Conservation (phyloP, 1,140 invertebrate species). For the Ridgeia piscesae region DNA sequence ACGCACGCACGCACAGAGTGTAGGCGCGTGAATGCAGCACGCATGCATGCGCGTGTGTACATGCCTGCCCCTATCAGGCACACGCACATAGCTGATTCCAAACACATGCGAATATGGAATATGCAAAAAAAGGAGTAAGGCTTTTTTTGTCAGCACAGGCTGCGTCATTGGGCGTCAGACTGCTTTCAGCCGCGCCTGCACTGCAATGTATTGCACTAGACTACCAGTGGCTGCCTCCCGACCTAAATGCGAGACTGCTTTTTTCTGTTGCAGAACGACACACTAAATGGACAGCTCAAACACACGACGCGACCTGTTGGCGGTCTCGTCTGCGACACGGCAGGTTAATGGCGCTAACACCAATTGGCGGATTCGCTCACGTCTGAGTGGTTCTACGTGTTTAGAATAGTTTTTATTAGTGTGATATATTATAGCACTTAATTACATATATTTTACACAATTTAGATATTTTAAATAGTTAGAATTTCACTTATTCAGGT, state of each 20-base stretch:
- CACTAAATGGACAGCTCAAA: not conserved
- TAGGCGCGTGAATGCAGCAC: not conserved
- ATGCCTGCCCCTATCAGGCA: not conserved
- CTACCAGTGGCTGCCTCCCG: not conserved
- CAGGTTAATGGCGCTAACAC: not conserved
- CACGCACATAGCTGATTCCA: not conserved
- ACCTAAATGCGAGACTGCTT: not conserved
- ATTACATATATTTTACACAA: too few species aligned
- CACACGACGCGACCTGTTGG: not conserved
- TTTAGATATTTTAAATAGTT: too few species aligned
- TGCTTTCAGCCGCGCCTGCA: too few species aligned
- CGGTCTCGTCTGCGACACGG: not conserved
- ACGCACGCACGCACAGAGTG: not conserved
- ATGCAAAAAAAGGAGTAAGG: too few species aligned
- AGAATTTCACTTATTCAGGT: too few species aligned
- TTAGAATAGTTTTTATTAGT: not conserved
- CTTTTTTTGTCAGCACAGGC: too few species aligned
- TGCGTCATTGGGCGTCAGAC: too few species aligned
- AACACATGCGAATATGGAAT: not conserved
- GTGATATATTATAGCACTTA: not conserved
- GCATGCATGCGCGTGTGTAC: not conserved
- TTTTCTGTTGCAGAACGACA: not conserved
- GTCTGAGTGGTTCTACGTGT: not conserved
- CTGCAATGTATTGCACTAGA: not conserved
- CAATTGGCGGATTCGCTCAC: not conserved